Evolutionary conservation across 2,888 invertebrate genomes (phyloP), one percentile per base, ranked within the genome.

Genomic region (Mimas tiliae): DNA sequence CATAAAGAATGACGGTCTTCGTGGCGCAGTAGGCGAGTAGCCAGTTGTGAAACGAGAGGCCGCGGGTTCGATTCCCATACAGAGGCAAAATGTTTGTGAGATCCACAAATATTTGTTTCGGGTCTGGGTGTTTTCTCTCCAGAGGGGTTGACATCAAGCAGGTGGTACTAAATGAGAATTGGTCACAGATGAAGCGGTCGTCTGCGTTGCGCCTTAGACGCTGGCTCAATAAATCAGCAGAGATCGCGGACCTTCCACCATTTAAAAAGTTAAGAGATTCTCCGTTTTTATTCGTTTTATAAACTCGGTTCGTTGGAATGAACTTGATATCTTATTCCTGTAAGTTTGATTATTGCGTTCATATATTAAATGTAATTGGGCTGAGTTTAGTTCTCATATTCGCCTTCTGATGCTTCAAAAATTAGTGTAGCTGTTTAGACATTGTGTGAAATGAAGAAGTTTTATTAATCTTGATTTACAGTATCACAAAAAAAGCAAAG

Each of bases 181-280:
- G 45, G 45, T 45, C 45, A 11, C 0, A 0, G 11, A 42, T 1
- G 1, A 9, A 45, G 4, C 45, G 45, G 14, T 1, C 45, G 45
- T 45, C 3, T 45, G 45, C 14, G 45, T 14, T 9, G 11, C 21
- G 48, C 55, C 65, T 70, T 67, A 65, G 64, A 65, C 65, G 65
- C 67, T 74, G 71, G 72, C 74, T 78, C 80, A 73, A 78, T 83
- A 82, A 83, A 83, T 83, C 81, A 83, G 78, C 47, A 67, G 70
- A 72, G 68, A 70, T 76, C 75, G 71, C 79, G 77, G 74, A 72
- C 76, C 75, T 67, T 69, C 70, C 72, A 76, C 78, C 81, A 78
- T 83, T 86, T 87, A 81, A 87, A 85, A 86, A 86, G 86, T 87
- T 86, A 85, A 84, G 74, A 74, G 75, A 77, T 78, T 81, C 81